A percentile compares a stretch with the other conserved stretches of the same genome.
These are phyloP conservation scores for Mesorhabditis sp. DNA, from an alignment of 2,888 invertebrate species.

Conservation along the genomic window DNA sequence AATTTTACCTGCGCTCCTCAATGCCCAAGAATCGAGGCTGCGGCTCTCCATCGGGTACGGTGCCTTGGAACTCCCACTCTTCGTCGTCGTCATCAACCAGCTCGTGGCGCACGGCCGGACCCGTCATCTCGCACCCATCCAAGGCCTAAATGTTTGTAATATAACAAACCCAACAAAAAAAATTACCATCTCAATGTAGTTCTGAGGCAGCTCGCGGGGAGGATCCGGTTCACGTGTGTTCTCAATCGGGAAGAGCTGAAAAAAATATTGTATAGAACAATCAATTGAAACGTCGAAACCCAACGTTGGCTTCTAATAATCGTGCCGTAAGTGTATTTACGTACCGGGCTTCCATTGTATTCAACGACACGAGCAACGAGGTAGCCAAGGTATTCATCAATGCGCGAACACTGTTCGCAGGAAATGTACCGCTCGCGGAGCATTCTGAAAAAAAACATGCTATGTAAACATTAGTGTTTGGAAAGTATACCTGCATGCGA, in stretches of 20 bases:
- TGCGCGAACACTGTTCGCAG: constrained; percentile 11
- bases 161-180: neutral
- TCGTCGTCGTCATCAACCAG: neutral
- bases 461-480: neutral
- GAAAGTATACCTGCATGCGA: constrained; percentile 16
- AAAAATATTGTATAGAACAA: neutral
- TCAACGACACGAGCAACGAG: constrained; percentile 7
- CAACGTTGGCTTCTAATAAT: no score
- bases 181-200: constrained; percentile 3
- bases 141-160: neutral
- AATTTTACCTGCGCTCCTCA: no score
- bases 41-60: neutral
- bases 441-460: neutral
- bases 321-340: neutral
- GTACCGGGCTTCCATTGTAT: constrained; percentile 12
- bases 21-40: neutral
- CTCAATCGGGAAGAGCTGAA: constrained; percentile 12
- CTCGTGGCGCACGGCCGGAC: neutral
- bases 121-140: neutral
- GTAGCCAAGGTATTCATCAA: constrained; percentile 24
- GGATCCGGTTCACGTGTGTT: constrained; percentile 10
- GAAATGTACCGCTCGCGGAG: constrained; percentile 19
- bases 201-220: constrained; percentile 7
- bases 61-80: neutral
- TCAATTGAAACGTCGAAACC: neutral